Evolutionary conservation across 1,140 invertebrate genomes (phyloP).

Genomic region (Zaprionus vittiger): DNA sequence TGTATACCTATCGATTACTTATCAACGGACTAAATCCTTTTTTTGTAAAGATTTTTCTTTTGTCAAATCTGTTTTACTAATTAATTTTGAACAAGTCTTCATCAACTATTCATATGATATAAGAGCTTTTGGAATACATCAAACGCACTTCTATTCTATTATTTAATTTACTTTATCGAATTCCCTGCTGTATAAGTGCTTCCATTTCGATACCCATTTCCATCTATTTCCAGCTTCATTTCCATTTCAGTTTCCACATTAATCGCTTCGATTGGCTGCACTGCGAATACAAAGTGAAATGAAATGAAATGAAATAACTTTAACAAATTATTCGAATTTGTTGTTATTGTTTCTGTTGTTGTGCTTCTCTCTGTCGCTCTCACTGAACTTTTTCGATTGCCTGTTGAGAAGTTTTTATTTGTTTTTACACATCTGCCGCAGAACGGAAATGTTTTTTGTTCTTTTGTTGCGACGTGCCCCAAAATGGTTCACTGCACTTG

Average conservation of each 20-base stretch:
- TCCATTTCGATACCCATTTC: constrained; percentile 10
- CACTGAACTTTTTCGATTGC: constrained; percentile 24
- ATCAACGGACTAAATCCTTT: too few relatives aligned
- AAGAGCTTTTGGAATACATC: not conserved
- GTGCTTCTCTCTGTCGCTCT: not conserved
- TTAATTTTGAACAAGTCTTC: not conserved
- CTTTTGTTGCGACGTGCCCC: constrained; percentile 60
- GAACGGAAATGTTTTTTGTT: constrained; percentile 74
- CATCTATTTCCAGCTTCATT: constrained; percentile 21
- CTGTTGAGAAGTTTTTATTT: constrained; percentile 34
- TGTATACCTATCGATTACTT: too few relatives aligned
- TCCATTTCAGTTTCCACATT: constrained; percentile 23
- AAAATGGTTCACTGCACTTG: constrained; percentile 81
- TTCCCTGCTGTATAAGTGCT: not conserved
- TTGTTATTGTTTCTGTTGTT: constrained; percentile 5
- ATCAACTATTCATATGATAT: not conserved
- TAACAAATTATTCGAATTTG: constrained; percentile 30
- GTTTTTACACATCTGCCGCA: constrained; percentile 68
- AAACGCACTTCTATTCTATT: not conserved
- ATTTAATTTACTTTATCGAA: not conserved
- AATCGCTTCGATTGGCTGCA: constrained; percentile 38
- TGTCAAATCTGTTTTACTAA: not conserved
- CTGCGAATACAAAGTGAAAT: constrained; percentile 32
- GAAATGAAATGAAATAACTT: constrained; percentile 52
- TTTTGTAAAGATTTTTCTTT: too few relatives aligned